Conservation (phyloP, 2,888 invertebrate species). For the Epistrophe grossulariae region DNA sequence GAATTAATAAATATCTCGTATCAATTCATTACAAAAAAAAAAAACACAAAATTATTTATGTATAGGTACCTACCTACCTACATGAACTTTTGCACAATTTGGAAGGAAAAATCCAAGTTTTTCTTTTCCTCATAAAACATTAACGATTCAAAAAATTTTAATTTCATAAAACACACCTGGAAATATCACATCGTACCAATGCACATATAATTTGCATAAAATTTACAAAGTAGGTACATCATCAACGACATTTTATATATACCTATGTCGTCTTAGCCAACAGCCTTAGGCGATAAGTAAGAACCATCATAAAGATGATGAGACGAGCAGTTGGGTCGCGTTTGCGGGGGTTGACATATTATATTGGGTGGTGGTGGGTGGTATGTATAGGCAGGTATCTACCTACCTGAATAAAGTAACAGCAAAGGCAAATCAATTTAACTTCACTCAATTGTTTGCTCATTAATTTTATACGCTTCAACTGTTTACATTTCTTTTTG, state of each 20-base stretch:
- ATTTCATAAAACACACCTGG: slow-evolving; percentile 36
- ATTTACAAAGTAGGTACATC: slow-evolving; percentile 34
- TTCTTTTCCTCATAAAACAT: neutral
- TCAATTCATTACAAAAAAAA: too few relatives aligned
- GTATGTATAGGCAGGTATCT: neutral
- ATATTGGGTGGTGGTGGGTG: neutral
- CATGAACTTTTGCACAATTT: neutral
- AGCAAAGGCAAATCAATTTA: slow-evolving; percentile 67
- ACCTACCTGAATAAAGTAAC: slow-evolving; percentile 31
- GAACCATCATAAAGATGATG: neutral
- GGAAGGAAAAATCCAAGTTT: neutral
- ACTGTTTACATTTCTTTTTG: slow-evolving; percentile 62
- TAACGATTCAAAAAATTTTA: slow-evolving; percentile 3
- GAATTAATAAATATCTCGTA: too few relatives aligned
- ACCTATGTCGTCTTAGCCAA: slow-evolving; percentile 32
- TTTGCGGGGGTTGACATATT: too few relatives aligned
- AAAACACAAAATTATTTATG: too few relatives aligned
- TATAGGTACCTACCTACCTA: too few relatives aligned
- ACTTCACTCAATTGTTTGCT: slow-evolving; percentile 73
- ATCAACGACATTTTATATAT: slow-evolving; percentile 35
- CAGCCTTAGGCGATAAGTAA: slow-evolving; percentile 50
- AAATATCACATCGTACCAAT: slow-evolving; percentile 29
- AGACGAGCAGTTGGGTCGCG: neutral
- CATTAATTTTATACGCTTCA: slow-evolving; percentile 74
- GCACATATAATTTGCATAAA: slow-evolving; percentile 54